Evolutionary conservation across 2,113 vertebrate species (phyloP), one percentile per base, ranked within the genome.

Genomic region (Hippocampus zosterae): DNA sequence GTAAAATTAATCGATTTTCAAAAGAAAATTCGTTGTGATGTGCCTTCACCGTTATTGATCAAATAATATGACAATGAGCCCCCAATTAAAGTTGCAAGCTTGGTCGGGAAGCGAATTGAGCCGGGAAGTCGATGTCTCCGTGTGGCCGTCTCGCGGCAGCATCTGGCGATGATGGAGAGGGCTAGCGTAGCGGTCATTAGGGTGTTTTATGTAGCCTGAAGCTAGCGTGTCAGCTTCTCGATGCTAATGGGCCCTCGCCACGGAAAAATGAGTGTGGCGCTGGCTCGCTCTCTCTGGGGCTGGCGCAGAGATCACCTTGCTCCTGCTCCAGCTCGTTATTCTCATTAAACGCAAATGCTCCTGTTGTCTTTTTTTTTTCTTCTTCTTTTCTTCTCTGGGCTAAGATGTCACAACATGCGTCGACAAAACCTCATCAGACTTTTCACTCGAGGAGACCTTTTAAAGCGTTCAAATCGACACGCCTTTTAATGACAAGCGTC

Each of bases 191-290:
- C 48, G 94, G 95, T 94, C 95, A 96, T 95, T 96, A 94, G 94
- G 94, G 86, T 80, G 76, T 83, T 83, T 92, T 90, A 90, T 89
- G 89, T 93, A 93, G 94, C 94, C 95, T 81, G 87, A 93, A 94
- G 94, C 94, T 84, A 94, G 89, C 92, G 92, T 90, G 93, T 94
- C 94, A 95, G 94, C 94, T 74, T 82, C 78, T 75, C 94, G 94
- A 95, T 95, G 96, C 94, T 95, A 96, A 96, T 95, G 94, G 94
- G 91, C 92, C 93, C 91, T 83, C 80, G 85, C 90, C 93, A 94
- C 92, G 94, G 80, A 86, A 86, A 95, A 87, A 97, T 96, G 94
- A 95, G 93, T 92, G 94, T 92, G 88, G 67, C 91, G 93, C 0
- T 13, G 13, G 46, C 46, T 48, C 15, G 4, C 46, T 48, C 50